Base-by-base conservation (phyloP, 2,797 vertebrate genomes). In the Liparis tanakae region DNA sequence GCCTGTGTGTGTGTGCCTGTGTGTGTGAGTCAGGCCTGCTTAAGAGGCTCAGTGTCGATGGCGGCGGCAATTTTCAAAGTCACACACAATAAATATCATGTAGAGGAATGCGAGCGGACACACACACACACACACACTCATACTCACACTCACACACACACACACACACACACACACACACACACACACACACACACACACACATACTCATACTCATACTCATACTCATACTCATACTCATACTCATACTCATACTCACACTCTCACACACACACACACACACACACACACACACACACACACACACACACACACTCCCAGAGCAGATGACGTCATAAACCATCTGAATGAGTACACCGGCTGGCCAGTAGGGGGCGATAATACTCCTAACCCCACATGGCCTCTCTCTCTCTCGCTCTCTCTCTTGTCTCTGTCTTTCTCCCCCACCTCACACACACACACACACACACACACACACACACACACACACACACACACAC, bases 361-460 rank as follows among this genome's bases (percentile, higher is more conserved):
- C 59, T 74, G 80, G 79, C 90, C 92, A 91, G 86, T 67, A 86
- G 90, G 89, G 91, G 86, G 89, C 90, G 86, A 84, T 86, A 85
- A 85, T 89, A 87, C 91, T 87, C 88, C 81, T 3, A 87, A 84
- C n/a, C n/a, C n/a, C n/a, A n/a, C n/a, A n/a, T n/a, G 74, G 72
- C 74, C 87, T 1, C 71, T 20, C 61, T 43, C 53, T 44, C 67
- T 65, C 37, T 25, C 39, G 20, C 36, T 50, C 14, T 43, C 37
- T 70, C 44, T 36, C 33, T 2, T 46, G 5, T 44, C 15, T 7
- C 74, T 72, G 48, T 78, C 83, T 74, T 46, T 79, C 66, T 63
- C 53, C 13, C 34, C 15, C 15, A 69, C 1, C 22, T 12, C 62
- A 55, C 67, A n/a, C n/a, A n/a, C n/a, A n/a, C 39, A 10, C 20